Evolutionary conservation across 1,140 invertebrate genomes (phyloP), one percentile per base, ranked within the genome.

Genomic region (Cydia pomonella): DNA sequence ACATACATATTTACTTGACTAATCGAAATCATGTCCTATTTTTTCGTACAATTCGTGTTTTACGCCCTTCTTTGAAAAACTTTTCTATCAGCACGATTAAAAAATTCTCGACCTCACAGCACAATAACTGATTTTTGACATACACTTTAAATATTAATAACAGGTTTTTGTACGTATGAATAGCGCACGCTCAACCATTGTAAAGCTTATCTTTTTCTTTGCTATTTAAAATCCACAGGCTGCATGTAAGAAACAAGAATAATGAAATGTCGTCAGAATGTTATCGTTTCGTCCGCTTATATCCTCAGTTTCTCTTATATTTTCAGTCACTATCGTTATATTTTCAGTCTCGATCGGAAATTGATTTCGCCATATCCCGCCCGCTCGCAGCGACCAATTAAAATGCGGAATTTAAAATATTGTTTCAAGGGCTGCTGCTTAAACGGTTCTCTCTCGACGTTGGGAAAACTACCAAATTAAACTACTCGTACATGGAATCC

Each of bases 401-500:
- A 59, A 59, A 59, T 21, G 21, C 53, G n/a, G 53, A 21, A 23
- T 59, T 59, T 59, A 18, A 59, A 59, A 59, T 59, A 59, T 59
- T 59, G 53, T 59, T 59, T 23, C 53, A 23, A 59, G 53, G 9
- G 21, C 50, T 18, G 50, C 50, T 5, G 50, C 53, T 59, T 59
- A 23, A 59, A 59, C 53, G 53, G 53, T 59, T 47, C 3, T 33
- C 9, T 59, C 53, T 59, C 21, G 53, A 59, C 53, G 21, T 23
- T 10, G 21, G 21, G 1, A n/a, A 53, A 18, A 59, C 53, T 59
- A 9, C 47, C 53, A 6, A 12, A 59, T 23, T 21, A 12, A 59
- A 23, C 53, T 23, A 23, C n/a, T n/a, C n/a, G n/a, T n/a, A n/a
- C n/a, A 59, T 53, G n/a, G 5, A 21, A 53, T 18, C 50, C n/a